Evolutionary conservation across 2,797 vertebrate genomes (phyloP), one percentile per base, ranked within the genome.

Genomic region (Tarsius wallacei): DNA sequence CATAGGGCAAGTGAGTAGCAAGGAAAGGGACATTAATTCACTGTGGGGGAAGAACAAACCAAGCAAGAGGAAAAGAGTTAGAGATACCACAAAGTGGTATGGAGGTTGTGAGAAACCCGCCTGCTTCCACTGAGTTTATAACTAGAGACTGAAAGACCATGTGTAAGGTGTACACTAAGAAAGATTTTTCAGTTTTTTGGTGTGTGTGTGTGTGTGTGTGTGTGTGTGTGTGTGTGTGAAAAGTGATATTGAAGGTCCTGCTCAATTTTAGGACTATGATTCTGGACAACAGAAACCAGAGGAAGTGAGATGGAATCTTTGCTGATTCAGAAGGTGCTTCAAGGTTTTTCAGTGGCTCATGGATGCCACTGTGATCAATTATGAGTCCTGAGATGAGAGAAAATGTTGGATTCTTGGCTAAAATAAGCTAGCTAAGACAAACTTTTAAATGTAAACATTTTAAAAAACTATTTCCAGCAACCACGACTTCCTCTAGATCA

Each of bases 11-110:
- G 10, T 24, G 36, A 95, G 49, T 82, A 53, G 13, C 71, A 87
- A 93, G 24, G 36, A 92, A 97, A 66, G 42, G 95, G 14, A 47
- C 31, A 93, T 28, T 74, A 90, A 77, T 19, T 95, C 59, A 80
- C 36, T 8, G 70, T 80, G 15, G 5, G 36, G 21, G 14, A 19
- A 10, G 47, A 80, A 61, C 22, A 42, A 80, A 53, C 17, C 26
- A 92, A 81, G 33, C 16, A 87, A 80, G 49, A 81, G 4, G 59
- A 16, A 28, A 59, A 77, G 53, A 91, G 16, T 24, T 21, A 47
- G 73, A 33, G 7, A 19, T 68, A 12, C 24, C 26, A 53, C 49
- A n/a, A 49, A 33, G 66, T 57, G 57, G 26, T 55, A 26, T 11
- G 28, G 53, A 2, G 15, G 22, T n/a, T 26, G 1, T 5, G 1